A percentile compares a stretch with the other conserved stretches of the same genome.
These are phyloP conservation scores for Penaeus chinensis DNA, from an alignment of 1,140 invertebrate genomes.

Conservation along the genomic window DNA sequence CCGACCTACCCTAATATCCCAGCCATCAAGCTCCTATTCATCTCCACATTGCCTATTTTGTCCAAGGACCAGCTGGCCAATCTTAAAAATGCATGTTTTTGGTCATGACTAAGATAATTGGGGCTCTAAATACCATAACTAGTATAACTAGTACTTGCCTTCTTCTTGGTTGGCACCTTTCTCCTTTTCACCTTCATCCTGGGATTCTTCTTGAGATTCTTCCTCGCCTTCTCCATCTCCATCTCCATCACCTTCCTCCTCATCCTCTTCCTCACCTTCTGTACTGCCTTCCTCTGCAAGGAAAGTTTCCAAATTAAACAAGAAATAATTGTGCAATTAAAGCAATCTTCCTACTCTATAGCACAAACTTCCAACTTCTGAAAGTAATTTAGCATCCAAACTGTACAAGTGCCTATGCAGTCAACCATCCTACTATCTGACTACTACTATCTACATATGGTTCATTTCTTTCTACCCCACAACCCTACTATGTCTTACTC, in stretches of 20 bases:
- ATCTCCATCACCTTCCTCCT: background rate
- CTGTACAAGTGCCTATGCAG: background rate
- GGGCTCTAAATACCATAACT: background rate
- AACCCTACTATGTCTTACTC: too few species aligned
- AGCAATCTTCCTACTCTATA: too few species aligned
- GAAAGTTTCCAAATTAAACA: background rate
- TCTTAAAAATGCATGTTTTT: too few species aligned
- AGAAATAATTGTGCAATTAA: too few species aligned
- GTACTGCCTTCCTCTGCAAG: conserved; percentile 54
- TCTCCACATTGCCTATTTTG: too few species aligned
- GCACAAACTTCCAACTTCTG: too few species aligned
- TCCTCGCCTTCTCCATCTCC: conserved; percentile 53
- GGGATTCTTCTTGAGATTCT: conserved; percentile 40
- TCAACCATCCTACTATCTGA: background rate
- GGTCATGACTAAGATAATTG: too few species aligned
- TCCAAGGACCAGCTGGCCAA: too few species aligned
- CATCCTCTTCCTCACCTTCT: conserved; percentile 53
- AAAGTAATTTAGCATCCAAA: too few species aligned
- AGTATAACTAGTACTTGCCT: background rate
- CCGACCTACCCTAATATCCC: too few species aligned
- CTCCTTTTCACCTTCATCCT: conserved; percentile 54
- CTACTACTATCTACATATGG: background rate
- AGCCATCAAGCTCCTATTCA: too few species aligned
- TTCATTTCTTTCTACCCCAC: conserved; percentile 6
- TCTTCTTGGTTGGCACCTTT: conserved; percentile 1